Evolutionary conservation across 2,113 vertebrate species (phyloP).

Genomic region (Ardeotis arabs): DNA sequence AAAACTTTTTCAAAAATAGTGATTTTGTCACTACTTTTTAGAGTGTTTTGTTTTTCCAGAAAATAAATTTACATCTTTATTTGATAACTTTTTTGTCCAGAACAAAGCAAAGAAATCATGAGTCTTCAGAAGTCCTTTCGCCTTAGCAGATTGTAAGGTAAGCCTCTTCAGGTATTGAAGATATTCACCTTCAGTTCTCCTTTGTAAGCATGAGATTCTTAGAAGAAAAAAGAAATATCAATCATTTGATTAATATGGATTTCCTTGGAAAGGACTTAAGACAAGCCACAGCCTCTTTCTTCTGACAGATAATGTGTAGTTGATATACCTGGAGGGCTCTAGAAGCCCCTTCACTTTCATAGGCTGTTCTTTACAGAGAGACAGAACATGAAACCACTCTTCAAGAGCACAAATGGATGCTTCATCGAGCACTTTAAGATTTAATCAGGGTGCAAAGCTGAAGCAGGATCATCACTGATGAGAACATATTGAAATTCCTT

Average conservation of each 20-base stretch:
- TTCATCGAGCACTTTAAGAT: background rate
- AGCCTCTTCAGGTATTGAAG: background rate
- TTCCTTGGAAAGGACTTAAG: background rate
- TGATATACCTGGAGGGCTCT: background rate
- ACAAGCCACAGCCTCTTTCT: background rate
- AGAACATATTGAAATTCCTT: constrained; percentile 12
- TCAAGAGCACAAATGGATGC: background rate
- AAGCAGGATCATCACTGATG: constrained; percentile 8
- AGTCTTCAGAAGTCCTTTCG: background rate
- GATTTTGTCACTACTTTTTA: background rate
- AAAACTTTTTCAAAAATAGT: background rate
- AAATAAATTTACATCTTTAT: background rate
- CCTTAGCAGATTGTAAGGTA: background rate
- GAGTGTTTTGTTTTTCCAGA: background rate
- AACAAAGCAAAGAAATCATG: background rate
- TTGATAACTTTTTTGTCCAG: background rate
- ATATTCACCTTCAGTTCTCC: background rate
- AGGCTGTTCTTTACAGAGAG: background rate
- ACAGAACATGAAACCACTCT: background rate
- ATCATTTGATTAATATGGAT: background rate
- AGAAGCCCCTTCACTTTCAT: background rate
- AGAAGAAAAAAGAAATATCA: background rate
- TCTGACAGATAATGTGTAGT: background rate
- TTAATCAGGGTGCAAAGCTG: constrained; percentile 11
- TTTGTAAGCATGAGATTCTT: background rate